phyloP scores from a whole-genome alignment of 2,797 vertebrate genomes.

The Trichosurus vulpecula region DNA sequence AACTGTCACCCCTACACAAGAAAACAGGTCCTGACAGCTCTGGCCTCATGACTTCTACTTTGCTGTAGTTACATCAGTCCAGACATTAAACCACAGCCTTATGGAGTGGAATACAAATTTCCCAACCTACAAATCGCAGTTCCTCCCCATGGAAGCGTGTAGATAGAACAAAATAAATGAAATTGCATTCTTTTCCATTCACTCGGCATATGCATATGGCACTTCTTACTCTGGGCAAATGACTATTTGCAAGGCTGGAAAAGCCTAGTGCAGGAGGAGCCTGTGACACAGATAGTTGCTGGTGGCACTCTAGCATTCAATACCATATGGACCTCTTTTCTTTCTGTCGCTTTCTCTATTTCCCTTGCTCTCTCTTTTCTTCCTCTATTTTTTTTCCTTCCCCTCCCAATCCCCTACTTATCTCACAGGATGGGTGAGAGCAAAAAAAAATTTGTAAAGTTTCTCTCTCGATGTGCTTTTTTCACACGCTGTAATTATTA shows the following conservation, averaged over 20 bases:
- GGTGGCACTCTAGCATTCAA: background rate
- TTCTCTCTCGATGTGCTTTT: background rate
- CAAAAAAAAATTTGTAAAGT: background rate
- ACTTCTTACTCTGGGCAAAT: constrained; percentile 5
- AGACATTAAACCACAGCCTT: background rate
- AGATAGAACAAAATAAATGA: background rate
- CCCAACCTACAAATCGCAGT: background rate
- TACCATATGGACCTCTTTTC: background rate
- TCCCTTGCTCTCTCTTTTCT: background rate
- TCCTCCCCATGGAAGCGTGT: background rate
- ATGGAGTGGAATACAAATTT: background rate
- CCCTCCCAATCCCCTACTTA: background rate
- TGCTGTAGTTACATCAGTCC: background rate
- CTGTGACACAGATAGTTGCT: constrained; percentile 4
- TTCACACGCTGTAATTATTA: background rate
- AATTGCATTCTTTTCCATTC: background rate
- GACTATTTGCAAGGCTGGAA: constrained; percentile 7
- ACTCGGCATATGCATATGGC: background rate
- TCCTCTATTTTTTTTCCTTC: background rate
- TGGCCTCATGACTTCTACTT: background rate
- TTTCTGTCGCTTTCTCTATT: background rate
- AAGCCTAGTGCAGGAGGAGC: constrained; percentile 1
- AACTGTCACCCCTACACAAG: background rate
- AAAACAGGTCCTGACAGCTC: background rate
- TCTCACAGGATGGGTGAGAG: background rate